Evolutionary conservation across 2,113 vertebrate species (phyloP).

Genomic region (Boulengeromyrus knoepffleri): DNA sequence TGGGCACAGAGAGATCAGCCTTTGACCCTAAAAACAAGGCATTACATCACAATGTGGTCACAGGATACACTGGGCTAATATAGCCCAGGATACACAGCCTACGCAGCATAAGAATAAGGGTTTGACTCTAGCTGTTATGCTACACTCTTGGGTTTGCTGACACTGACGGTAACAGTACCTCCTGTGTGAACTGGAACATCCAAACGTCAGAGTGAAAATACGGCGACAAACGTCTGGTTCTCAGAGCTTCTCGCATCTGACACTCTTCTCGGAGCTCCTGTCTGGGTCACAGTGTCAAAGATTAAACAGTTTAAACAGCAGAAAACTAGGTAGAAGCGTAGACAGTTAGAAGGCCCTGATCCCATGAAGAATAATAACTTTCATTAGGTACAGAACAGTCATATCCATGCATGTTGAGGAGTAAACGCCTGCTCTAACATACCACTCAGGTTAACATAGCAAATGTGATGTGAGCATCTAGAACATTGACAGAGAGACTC

Average conservation of each 20-base stretch:
- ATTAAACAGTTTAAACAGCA: not conserved
- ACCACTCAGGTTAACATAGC: not conserved
- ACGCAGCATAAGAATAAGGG: not conserved
- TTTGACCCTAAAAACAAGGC: not conserved
- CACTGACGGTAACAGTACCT: conserved; percentile 28
- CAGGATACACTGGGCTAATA: not conserved
- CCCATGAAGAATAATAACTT: not conserved
- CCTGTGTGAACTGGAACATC: conserved; percentile 45
- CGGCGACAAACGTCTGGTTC: conserved; percentile 52
- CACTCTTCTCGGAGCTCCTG: conserved; percentile 57
- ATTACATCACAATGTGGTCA: not conserved
- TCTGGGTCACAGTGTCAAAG: conserved; percentile 46
- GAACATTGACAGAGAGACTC: not conserved
- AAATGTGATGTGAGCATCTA: not conserved
- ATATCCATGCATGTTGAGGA: not conserved
- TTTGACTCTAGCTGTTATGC: not conserved
- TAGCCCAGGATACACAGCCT: not conserved
- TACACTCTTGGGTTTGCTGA: not conserved
- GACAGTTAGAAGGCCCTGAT: not conserved
- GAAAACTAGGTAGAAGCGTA: not conserved
- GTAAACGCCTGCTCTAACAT: not conserved
- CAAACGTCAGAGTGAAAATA: conserved; percentile 74
- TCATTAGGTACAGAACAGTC: not conserved
- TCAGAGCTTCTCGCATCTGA: conserved; percentile 51
- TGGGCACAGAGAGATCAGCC: not conserved